Conservation (phyloP, 2,888 invertebrate species). For the Tethea ocularis region DNA sequence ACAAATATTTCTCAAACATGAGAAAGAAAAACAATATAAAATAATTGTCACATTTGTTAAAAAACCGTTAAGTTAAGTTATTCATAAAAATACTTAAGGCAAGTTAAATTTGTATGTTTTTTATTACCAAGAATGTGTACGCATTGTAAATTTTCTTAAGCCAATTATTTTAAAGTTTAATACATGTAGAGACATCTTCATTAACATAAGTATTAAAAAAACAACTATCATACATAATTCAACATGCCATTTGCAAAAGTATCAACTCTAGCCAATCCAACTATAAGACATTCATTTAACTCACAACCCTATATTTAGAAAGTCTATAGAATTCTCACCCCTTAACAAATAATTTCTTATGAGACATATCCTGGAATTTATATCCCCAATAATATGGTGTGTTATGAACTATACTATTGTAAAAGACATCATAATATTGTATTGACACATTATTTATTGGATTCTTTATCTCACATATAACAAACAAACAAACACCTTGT, state of each 20-base stretch:
- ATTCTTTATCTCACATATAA: slow-evolving; percentile 8
- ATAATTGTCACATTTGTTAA: too few relatives aligned
- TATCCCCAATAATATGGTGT: slow-evolving; percentile 69
- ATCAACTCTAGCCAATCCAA: slow-evolving; percentile 40
- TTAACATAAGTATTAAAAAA: slow-evolving; percentile 22
- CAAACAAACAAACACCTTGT: not conserved
- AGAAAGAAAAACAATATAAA: too few relatives aligned
- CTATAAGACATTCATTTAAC: slow-evolving; percentile 16
- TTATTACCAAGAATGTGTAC: not conserved
- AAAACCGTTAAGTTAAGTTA: too few relatives aligned
- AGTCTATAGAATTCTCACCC: slow-evolving; percentile 52
- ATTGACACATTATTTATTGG: slow-evolving; percentile 71
- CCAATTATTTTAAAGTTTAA: not conserved
- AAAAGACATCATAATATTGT: slow-evolving; percentile 76
- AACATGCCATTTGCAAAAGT: slow-evolving; percentile 22
- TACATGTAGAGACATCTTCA: not conserved
- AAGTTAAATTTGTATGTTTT: not conserved
- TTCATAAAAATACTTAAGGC: not conserved
- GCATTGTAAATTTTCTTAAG: not conserved
- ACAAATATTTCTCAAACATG: too few relatives aligned
- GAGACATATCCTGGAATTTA: slow-evolving; percentile 57
- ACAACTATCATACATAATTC: not conserved
- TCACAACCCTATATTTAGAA: slow-evolving; percentile 24
- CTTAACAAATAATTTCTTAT: slow-evolving; percentile 58
- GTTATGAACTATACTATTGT: slow-evolving; percentile 60